Base-by-base conservation (phyloP, 2,888 invertebrate species). In the Cheilosia urbana region DNA sequence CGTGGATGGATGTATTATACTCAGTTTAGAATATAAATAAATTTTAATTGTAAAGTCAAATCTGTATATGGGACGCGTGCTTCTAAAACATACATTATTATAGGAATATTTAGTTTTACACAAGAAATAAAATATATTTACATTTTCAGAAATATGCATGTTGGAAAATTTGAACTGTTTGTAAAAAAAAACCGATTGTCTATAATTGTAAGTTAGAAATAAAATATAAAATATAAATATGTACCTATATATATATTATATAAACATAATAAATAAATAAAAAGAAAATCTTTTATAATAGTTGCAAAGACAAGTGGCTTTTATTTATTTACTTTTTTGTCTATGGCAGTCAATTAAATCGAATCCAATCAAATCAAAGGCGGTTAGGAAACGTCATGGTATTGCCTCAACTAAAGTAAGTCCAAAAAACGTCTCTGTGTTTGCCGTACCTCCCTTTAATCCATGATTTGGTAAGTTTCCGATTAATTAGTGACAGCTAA, bases 241-340 rank as follows among this genome's bases (percentile, higher is more conserved):
- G n/a, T n/a, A 66, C 30, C 40, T 66, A 66, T 58, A 55, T 37
- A 66, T 58, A 57, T 57, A 58, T 66, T 65, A 57, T 65, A 75
- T 65, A 75, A 47, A 55, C 30, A 75, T 72, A 60, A 51, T 40
- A 47, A 30, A 37, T 65, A 65, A 65, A 57, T 65, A 65, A 66
- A 71, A 51, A 57, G 45, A 66, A 76, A 76, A 68, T 60, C 66
- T 76, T 76, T 76, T 76, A 76, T 76, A 76, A 66, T 76, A 76
- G 76, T 68, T 76, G 58, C 58, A 58, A 58, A 21, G 19, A 2
- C 24, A 66, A 24, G 2, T 15, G 15, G 15, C 11, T 13, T 47
- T 27, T 6, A 11, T 60, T 62, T 11, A 17, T 11, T 62, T 17
- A 30, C 1, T 30, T 7, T 30, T 30, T 30, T 7, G n/a, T n/a